Percentiles rank a stretch among this genome's conserved stretches.
phyloP scores from a whole-genome alignment of 2,113 vertebrate genomes.

The Cyanocitta stelleri region DNA sequence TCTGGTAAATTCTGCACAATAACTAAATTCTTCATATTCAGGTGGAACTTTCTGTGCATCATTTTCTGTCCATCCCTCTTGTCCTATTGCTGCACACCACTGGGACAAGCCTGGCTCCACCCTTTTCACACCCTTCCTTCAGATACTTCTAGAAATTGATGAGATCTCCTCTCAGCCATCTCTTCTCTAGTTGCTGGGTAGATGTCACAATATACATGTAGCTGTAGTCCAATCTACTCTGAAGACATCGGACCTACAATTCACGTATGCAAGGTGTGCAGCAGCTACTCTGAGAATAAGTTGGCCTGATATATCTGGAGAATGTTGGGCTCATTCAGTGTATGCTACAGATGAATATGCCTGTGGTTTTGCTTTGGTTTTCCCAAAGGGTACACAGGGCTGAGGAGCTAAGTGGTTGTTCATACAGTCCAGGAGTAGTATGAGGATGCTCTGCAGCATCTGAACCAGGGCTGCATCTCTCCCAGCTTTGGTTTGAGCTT shows the following conservation, averaged over 20 bases:
- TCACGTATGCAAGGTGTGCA: neutral
- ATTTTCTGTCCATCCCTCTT: neutral
- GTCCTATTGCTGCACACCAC: neutral
- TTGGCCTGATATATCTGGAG: neutral
- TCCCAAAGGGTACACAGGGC: neutral
- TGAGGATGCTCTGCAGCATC: neutral
- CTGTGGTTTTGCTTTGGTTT: neutral
- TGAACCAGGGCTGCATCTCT: neutral
- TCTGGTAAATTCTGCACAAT: neutral
- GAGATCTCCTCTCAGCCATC: neutral
- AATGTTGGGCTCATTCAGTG: neutral
- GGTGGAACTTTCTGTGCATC: neutral
- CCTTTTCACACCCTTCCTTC: neutral
- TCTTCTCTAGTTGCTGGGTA: neutral
- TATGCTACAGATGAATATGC: neutral
- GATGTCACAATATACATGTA: neutral
- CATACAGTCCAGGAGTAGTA: neutral
- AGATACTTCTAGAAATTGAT: neutral
- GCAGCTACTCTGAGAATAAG: neutral
- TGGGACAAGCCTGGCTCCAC: fast-evolving
- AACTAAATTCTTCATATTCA: neutral
- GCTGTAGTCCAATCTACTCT: neutral
- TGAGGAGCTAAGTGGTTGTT: neutral
- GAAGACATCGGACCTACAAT: neutral
- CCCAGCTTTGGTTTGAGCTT: neutral